phyloP scores from a whole-genome alignment of 2,888 invertebrate species.

The Tenthredo notha region DNA sequence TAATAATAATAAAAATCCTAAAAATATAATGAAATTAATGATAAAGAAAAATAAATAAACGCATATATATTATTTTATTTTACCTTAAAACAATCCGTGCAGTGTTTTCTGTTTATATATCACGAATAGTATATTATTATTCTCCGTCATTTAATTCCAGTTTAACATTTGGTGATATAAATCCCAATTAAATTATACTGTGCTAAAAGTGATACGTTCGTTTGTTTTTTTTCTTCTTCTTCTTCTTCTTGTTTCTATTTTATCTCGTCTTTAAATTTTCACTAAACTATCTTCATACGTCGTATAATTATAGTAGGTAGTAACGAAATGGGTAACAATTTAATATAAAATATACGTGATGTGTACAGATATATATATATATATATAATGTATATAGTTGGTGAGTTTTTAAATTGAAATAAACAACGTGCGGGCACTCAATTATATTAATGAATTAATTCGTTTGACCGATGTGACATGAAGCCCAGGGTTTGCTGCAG shows the following conservation, averaged over 20 bases:
- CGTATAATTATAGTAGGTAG: not conserved
- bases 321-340: not conserved
- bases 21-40: not conserved
- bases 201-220: too few relatives aligned
- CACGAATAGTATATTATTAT: not conserved
- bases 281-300: not conserved
- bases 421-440: conserved; percentile 51
- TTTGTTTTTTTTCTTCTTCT: not conserved
- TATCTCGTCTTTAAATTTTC: not conserved
- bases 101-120: not conserved
- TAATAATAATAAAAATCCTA: not conserved
- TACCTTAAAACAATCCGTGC: conserved; percentile 1
- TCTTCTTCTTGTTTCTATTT: not conserved
- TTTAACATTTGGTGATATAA: not conserved
- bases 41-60: not conserved
- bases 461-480: conserved; percentile 64
- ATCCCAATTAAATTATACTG: not conserved
- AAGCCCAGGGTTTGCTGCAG: conserved; percentile 63
- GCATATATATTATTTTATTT: not conserved
- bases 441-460: conserved; percentile 66
- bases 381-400: not conserved
- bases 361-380: not conserved
- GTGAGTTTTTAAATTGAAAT: not conserved
- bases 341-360: not conserved
- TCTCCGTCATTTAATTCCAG: not conserved